These are phyloP conservation scores for Trinectes maculatus DNA, from an alignment of 2,113 vertebrate genomes.

Conservation along the genomic window DNA sequence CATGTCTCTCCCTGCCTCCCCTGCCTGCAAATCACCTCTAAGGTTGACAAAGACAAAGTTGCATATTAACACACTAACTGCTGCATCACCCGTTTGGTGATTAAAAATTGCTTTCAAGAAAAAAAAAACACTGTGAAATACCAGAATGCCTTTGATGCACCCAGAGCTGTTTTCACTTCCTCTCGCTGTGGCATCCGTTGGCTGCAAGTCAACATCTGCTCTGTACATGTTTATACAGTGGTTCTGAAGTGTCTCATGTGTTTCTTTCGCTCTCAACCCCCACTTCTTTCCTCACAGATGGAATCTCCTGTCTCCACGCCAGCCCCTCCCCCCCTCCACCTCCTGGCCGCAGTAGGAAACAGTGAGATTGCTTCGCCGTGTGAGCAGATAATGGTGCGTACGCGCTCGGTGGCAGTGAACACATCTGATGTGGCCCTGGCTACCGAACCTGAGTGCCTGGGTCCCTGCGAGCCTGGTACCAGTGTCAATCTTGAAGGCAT, in stretches of 20 bases:
- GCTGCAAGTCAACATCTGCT: conserved; percentile 51
- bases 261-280: conserved; percentile 36
- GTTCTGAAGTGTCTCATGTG: conserved; percentile 57
- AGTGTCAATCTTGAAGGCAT: conserved; percentile 99
- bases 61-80: conserved; percentile 19
- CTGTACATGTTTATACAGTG: conserved; percentile 50
- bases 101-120: conserved; percentile 17
- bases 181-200: conserved; percentile 34
- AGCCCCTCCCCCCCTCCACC: conserved; percentile 92
- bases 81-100: conserved; percentile 21
- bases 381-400: conserved; percentile 99
- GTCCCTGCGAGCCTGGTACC: conserved; percentile 97
- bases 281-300: conserved; percentile 85
- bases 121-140: conserved; percentile 9
- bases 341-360: conserved; percentile 90
- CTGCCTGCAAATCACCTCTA: conserved; percentile 57
- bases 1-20: conserved; percentile 24
- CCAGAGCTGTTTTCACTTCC: conserved; percentile 46
- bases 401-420: conserved; percentile 95
- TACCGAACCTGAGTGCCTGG: conserved; percentile 96
- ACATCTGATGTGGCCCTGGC: conserved; percentile 95
- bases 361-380: conserved; percentile 95
- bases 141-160: conserved; percentile 38
- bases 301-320: conserved; percentile 96
- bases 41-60: conserved; percentile 33